These are phyloP conservation scores for Idaea aversata DNA, from an alignment of 2,888 invertebrate genomes.

Conservation along the genomic window DNA sequence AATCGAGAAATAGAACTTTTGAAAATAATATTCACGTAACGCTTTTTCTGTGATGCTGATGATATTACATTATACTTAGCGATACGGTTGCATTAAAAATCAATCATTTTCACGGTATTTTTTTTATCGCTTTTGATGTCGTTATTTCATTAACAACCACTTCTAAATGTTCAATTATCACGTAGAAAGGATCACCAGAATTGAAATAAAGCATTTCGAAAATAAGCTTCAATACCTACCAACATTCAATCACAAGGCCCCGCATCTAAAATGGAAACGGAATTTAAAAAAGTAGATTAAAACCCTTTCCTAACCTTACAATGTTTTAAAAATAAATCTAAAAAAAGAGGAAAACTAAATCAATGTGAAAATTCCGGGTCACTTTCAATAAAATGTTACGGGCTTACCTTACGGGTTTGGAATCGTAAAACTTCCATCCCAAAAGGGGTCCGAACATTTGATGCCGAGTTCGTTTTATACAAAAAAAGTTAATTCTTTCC, in stretches of 20 bases:
- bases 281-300: slow-evolving; percentile 1
- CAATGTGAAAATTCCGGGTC: slow-evolving; percentile 15
- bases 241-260: neutral
- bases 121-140: too few relatives aligned
- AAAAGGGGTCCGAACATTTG: slow-evolving; percentile 16
- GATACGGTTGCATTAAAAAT: too few relatives aligned
- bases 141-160: too few relatives aligned
- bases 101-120: too few relatives aligned
- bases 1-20: too few relatives aligned
- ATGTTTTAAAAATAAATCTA: slow-evolving; percentile 4
- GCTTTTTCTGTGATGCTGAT: neutral
- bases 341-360: slow-evolving; percentile 1
- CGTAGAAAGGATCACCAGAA: too few relatives aligned
- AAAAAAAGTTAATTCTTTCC: slow-evolving; percentile 23
- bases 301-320: slow-evolving; percentile 1
- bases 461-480: slow-evolving; percentile 11
- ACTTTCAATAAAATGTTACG: slow-evolving; percentile 16
- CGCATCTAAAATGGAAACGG: neutral
- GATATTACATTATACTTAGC: too few relatives aligned
- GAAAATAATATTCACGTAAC: neutral
- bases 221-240: neutral
- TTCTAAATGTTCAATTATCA: too few relatives aligned
- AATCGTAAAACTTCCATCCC: slow-evolving; percentile 17
- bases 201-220: neutral
- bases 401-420: slow-evolving; percentile 10